Evolutionary conservation across 2,888 invertebrate species (phyloP).

Genomic region (Siphonodentalium dalli): DNA sequence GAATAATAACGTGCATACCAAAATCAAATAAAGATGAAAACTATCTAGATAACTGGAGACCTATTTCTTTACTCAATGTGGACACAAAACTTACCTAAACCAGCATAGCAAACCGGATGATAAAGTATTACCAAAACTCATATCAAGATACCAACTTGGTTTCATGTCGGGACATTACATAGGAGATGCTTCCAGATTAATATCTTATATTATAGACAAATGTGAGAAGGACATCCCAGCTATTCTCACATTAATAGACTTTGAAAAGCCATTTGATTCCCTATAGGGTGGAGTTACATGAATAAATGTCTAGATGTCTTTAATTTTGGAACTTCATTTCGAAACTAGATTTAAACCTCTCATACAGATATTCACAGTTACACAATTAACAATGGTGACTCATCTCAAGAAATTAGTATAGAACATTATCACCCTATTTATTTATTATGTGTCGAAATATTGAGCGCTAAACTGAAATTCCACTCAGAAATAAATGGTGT

Average conservation of each 20-base stretch:
- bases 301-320: constrained; percentile 1
- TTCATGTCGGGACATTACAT: constrained; percentile 8
- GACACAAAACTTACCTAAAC: constrained; percentile 6
- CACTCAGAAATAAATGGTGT: background rate
- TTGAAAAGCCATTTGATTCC: constrained; percentile 11
- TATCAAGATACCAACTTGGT: constrained; percentile 9
- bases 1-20: constrained; percentile 7
- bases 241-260: constrained; percentile 4
- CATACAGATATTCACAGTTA: constrained; percentile 8
- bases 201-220: constrained; percentile 10
- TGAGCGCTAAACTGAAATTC: background rate
- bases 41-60: constrained; percentile 14
- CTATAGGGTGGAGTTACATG: constrained; percentile 8
- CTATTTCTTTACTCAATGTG: constrained; percentile 13
- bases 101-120: constrained; percentile 1
- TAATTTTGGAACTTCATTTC: constrained; percentile 8
- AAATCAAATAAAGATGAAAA: constrained; percentile 7
- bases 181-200: background rate
- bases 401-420: constrained; percentile 14
- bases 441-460: constrained; percentile 6
- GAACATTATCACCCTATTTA: constrained; percentile 2
- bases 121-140: constrained; percentile 2
- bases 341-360: constrained; percentile 7
- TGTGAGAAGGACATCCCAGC: constrained; percentile 7
- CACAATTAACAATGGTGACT: constrained; percentile 7